These are phyloP conservation scores for Acheta domesticus DNA, from an alignment of 2,888 invertebrate species.

Conservation along the genomic window DNA sequence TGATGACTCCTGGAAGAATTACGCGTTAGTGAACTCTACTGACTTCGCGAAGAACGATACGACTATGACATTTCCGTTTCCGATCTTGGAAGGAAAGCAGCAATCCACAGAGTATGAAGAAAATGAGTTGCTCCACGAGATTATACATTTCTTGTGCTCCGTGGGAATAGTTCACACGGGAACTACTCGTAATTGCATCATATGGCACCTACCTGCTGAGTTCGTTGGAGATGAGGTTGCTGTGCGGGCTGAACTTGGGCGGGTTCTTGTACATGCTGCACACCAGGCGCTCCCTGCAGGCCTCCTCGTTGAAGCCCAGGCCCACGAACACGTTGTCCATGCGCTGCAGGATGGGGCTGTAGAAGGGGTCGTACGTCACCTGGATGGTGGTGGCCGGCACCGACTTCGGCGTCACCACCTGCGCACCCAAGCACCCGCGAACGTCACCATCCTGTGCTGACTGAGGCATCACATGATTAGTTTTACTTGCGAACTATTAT, in stretches of 20 bases:
- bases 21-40: too few relatives aligned
- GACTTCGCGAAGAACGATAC: too few relatives aligned
- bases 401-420: conserved; percentile 30
- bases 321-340: conserved; percentile 46
- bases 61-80: too few relatives aligned
- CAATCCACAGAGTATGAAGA: too few relatives aligned
- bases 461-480: background rate
- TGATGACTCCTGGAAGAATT: too few relatives aligned
- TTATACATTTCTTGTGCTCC: too few relatives aligned
- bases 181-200: too few relatives aligned
- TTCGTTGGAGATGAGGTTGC: conserved; percentile 46
- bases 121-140: too few relatives aligned
- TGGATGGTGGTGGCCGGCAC: conserved; percentile 29
- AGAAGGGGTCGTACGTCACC: conserved; percentile 44
- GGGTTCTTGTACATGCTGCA: conserved; percentile 48
- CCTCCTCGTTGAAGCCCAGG: conserved; percentile 45
- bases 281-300: conserved; percentile 45
- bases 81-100: too few relatives aligned
- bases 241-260: conserved; percentile 45
- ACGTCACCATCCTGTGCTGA: background rate
- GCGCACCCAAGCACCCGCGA: background rate
- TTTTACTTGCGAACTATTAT: too few relatives aligned
- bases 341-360: conserved; percentile 45
- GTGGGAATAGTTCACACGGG: too few relatives aligned
- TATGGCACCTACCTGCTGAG: conserved; percentile 44